These are phyloP conservation scores for human DNA, from an alignment of 2,113 vertebrate species.

Conservation along the genomic window DNA sequence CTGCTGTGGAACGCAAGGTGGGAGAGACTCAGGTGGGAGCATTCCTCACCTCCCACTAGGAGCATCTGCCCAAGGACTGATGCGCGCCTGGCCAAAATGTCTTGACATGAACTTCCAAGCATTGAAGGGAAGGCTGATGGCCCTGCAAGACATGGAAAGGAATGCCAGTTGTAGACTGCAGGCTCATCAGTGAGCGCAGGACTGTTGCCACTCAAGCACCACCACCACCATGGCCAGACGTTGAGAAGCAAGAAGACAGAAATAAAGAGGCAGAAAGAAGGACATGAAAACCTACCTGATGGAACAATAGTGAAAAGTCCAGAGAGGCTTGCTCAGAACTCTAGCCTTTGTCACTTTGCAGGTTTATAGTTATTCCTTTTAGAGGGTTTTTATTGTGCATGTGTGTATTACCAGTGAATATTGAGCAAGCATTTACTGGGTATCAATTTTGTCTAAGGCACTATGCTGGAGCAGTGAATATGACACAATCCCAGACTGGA, in stretches of 20 bases:
- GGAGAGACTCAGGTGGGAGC: not conserved
- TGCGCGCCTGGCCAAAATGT: not conserved
- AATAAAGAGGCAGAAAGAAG: not conserved
- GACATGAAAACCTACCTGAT: not conserved
- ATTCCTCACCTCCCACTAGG: not conserved
- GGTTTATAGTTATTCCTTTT: not conserved
- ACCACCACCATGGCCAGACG: rapidly evolving
- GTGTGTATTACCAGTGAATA: not conserved
- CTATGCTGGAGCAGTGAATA: not conserved
- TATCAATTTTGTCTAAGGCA: not conserved
- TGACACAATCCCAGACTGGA: not conserved
- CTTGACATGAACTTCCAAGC: not conserved
- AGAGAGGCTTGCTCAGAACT: not conserved
- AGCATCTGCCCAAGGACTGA: not conserved
- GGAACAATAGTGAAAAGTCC: not conserved
- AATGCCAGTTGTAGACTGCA: not conserved
- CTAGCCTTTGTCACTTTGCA: not conserved
- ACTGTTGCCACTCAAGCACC: rapidly evolving
- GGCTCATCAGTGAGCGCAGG: not conserved
- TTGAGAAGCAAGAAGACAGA: not conserved
- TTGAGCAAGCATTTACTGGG: not conserved
- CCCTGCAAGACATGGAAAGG: not conserved
- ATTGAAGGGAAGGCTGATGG: not conserved
- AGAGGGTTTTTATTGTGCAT: not conserved
- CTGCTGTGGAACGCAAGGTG: not conserved